phyloP scores from a whole-genome alignment of 2,113 vertebrate species.

The Notarius lentiginosus region DNA sequence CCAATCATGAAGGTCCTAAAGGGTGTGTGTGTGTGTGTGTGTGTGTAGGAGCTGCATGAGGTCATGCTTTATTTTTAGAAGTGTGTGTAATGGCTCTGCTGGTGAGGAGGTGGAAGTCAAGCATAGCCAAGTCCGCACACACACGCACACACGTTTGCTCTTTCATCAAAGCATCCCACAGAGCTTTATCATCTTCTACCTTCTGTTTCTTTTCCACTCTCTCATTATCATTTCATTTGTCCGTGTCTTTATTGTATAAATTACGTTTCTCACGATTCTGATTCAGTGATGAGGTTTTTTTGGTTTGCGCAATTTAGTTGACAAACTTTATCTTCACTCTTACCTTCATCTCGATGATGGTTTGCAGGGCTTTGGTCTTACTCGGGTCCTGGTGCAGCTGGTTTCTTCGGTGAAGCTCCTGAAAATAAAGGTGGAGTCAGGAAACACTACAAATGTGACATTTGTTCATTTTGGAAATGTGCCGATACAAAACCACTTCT shows the following conservation, averaged over 20 bases:
- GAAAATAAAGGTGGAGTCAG: slow-evolving; percentile 61
- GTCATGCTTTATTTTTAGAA: slow-evolving; percentile 80
- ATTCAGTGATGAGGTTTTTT: neutral
- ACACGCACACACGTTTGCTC: slow-evolving; percentile 20
- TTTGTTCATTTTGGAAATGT: neutral
- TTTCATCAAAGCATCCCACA: slow-evolving; percentile 31
- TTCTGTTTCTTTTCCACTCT: neutral
- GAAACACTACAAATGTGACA: neutral
- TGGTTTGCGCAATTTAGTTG: neutral
- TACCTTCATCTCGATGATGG: slow-evolving; percentile 98
- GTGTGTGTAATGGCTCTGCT: slow-evolving; percentile 73
- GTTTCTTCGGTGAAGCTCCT: slow-evolving; percentile 95
- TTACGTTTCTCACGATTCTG: neutral
- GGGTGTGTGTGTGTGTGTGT: slow-evolving; percentile 59
- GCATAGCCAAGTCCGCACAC: slow-evolving; percentile 2
- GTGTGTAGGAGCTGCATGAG: slow-evolving; percentile 64
- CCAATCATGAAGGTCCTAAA: slow-evolving; percentile 53
- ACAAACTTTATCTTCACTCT: slow-evolving; percentile 27
- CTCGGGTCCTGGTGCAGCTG: slow-evolving; percentile 93
- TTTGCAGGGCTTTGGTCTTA: slow-evolving; percentile 98
- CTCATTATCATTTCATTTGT: neutral
- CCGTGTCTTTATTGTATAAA: neutral
- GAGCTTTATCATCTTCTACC: slow-evolving; percentile 11
- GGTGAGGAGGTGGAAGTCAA: slow-evolving; percentile 49
- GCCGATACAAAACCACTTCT: neutral